Percentiles rank a stretch among this genome's conserved stretches.
Conservation (phyloP, 2,113 vertebrate genomes). For the Poeciliopsis turrubarensis region DNA sequence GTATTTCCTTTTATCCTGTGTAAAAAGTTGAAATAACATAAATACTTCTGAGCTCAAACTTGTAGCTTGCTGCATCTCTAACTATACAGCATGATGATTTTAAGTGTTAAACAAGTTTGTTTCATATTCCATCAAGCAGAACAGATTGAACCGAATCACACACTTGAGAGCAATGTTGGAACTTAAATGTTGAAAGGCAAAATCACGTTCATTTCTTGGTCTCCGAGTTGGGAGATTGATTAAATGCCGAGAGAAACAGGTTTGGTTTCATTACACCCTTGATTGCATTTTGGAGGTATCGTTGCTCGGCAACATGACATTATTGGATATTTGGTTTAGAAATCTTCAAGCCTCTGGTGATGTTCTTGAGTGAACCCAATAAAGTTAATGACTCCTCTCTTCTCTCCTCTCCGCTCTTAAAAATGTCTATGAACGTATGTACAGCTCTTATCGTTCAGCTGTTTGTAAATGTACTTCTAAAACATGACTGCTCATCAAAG, state of each 20-base stretch:
- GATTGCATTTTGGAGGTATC: constrained; percentile 58
- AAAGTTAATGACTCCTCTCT: constrained; percentile 39
- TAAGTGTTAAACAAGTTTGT: not conserved
- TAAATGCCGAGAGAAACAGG: constrained; percentile 47
- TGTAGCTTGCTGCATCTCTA: not conserved
- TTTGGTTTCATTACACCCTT: constrained; percentile 59
- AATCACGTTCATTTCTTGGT: constrained; percentile 20
- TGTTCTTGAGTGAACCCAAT: constrained; percentile 45
- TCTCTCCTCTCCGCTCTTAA: not conserved
- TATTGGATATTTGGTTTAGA: constrained; percentile 58
- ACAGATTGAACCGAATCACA: not conserved
- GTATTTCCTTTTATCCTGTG: too few species aligned
- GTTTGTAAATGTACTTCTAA: constrained; percentile 1
- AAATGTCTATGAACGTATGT: too few species aligned
- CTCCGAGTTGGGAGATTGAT: constrained; percentile 29
- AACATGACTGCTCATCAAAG: constrained; percentile 15
- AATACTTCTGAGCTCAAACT: not conserved
- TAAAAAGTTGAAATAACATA: not conserved
- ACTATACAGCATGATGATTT: too few species aligned
- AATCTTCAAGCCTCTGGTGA: constrained; percentile 53
- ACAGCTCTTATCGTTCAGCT: not conserved
- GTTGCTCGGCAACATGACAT: constrained; percentile 69
- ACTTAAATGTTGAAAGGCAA: not conserved
- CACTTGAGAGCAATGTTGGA: not conserved
- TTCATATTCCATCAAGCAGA: constrained; percentile 1